Base-by-base conservation (phyloP, 2,797 vertebrate species). In the Pangasius mekongensis region DNA sequence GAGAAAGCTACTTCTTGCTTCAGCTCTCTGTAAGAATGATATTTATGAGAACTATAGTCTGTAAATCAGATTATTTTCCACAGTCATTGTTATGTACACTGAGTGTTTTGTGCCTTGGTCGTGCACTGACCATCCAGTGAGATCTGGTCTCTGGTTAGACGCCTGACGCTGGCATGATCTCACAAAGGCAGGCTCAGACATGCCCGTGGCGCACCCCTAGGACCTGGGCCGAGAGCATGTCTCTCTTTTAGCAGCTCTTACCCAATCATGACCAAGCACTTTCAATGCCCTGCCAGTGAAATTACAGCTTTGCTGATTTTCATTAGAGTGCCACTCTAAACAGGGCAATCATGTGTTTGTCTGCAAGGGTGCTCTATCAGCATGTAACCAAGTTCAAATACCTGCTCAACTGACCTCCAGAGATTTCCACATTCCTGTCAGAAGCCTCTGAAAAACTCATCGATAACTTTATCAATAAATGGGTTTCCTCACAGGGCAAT, bases 181-280 rank as follows among this genome's bases (percentile, higher is more conserved):
- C 73, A 91, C 71, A 2, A 43, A 92, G 95, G 93, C 96, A 94
- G 94, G 96, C 86, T 93, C 49, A 89, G 95, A 89, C 96, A 93
- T 96, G 96, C 89, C 90, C 80, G 87, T 89, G 84, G 88, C 91
- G 92, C 92, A 93, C 95, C 95, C 95, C 95, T 94, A 95, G 94
- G 94, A 95, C 93, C 95, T 94, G 91, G 93, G 94, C 91, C 84
- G 87, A 87, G 86, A 56, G 43, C 67, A 64, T 2, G 47, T 82
- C 89, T 89, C 88, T 86, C 84, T 88, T 87, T 86, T 33, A 88
- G 86, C 76, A 77, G 89, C 88, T 85, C 89, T 89, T 47, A 85
- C 30, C 87, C 91, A 91, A 93, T 92, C 90, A 89, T 71, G 84
- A 85, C 67, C 82, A 83, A 80, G 87, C 87, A 85, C 87, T 83